Conservation (phyloP, 1,140 invertebrate species). For the Venustaconcha ellipsiformis region DNA sequence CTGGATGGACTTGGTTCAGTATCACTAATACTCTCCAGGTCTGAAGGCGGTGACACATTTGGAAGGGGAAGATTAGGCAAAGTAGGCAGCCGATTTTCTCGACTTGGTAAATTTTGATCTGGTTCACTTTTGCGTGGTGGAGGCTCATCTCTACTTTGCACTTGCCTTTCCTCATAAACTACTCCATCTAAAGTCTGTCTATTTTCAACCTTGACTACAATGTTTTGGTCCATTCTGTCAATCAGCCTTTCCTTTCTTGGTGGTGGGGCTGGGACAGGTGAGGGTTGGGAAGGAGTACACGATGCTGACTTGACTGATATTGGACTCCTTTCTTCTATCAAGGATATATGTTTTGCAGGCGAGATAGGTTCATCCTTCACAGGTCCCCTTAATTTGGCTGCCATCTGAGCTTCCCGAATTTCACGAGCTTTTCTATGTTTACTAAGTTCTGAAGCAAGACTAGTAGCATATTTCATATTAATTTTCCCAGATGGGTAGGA, state of each 20-base stretch:
- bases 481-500: constrained; percentile 21
- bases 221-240: constrained; percentile 40
- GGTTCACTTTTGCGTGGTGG: background rate
- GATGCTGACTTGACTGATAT: too few relatives aligned
- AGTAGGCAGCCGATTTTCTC: background rate
- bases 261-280: constrained; percentile 23
- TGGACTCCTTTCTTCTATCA: too few relatives aligned
- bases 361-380: constrained; percentile 1
- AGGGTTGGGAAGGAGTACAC: constrained; percentile 1
- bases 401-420: constrained; percentile 44
- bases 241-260: constrained; percentile 22
- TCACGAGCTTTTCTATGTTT: constrained; percentile 62
- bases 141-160: background rate
- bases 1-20: constrained; percentile 53
- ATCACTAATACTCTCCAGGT: constrained; percentile 51
- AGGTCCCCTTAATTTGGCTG: constrained; percentile 16
- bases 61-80: constrained; percentile 49
- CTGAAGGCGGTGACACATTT: constrained; percentile 38
- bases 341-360: too few relatives aligned
- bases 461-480: constrained; percentile 55
- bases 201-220: constrained; percentile 53
- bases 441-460: constrained; percentile 66
- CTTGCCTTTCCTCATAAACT: constrained; percentile 12
- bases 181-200: constrained; percentile 25
- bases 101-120: background rate